These are phyloP conservation scores for Halichoerus grypus DNA, from an alignment of 2,113 vertebrate species.

Conservation along the genomic window DNA sequence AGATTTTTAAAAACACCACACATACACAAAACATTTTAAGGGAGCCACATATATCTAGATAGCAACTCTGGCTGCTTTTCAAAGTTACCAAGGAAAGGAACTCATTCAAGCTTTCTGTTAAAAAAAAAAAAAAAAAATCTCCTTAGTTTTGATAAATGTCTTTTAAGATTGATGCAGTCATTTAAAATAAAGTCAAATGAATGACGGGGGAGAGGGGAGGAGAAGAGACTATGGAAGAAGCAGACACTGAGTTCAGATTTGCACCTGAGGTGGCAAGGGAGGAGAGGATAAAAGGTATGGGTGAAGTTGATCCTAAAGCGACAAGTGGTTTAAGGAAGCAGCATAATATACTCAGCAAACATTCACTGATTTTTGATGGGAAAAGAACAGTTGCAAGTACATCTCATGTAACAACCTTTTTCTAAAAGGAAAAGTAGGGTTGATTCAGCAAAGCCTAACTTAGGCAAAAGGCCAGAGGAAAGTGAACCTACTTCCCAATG, in stretches of 20 bases:
- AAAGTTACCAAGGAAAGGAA: slow-evolving; percentile 76
- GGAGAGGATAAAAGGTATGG: slow-evolving; percentile 25
- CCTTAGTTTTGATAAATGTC: slow-evolving; percentile 70
- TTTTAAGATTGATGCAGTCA: slow-evolving; percentile 69
- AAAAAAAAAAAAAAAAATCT: slow-evolving; percentile 15
- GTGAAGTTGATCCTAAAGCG: slow-evolving; percentile 70
- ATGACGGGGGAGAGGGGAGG: background rate
- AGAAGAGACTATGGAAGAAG: slow-evolving; percentile 47
- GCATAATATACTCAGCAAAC: slow-evolving; percentile 81
- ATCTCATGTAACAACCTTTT: slow-evolving; percentile 80
- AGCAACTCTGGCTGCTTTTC: slow-evolving; percentile 77
- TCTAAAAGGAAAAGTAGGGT: slow-evolving; percentile 84
- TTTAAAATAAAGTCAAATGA: slow-evolving; percentile 69
- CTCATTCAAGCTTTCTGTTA: slow-evolving; percentile 64
- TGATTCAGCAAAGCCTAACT: slow-evolving; percentile 84
- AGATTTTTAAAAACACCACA: slow-evolving; percentile 51
- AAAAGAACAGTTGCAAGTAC: slow-evolving; percentile 81
- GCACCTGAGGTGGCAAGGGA: slow-evolving; percentile 71
- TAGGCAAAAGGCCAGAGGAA: slow-evolving; percentile 84
- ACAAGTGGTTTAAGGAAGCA: slow-evolving; percentile 81
- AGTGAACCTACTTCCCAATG: slow-evolving; percentile 82
- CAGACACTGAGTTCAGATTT: slow-evolving; percentile 69
- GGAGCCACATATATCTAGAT: slow-evolving; percentile 60
- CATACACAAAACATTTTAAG: slow-evolving; percentile 70
- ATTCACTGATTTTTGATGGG: slow-evolving; percentile 81